Base-by-base conservation (phyloP, 1,140 invertebrate species). In the Cydia amplana region DNA sequence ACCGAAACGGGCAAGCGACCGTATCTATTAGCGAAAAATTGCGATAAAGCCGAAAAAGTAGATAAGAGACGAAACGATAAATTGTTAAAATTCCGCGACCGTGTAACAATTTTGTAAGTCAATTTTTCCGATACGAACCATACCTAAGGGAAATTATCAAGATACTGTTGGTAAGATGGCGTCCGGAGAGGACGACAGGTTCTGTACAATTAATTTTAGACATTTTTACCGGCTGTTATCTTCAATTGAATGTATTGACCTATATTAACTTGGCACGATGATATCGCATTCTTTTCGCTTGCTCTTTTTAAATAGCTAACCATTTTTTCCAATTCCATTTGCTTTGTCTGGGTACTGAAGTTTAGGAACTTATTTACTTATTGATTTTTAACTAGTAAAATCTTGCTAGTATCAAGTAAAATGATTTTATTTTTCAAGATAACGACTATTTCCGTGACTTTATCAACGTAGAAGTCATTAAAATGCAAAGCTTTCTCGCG, bases 101-200 rank as follows among this genome's bases (percentile, higher is more conserved):
- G 77, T 81, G 79, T 80, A 85, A 82, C 79, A 80, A 81, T 84
- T 83, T 79, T 82, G 81, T 83, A 84, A 86, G 83, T 86, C 83
- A 84, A 84, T 84, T 84, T 79, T 72, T 74, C 77, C 78, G 75
- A 83, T 82, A 78, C 74, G 77, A 36, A 7, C 32, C 65, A 40
- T 83, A 81, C 82, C 84, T 83, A 79, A 49, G 82, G 83, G 84
- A 86, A 86, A 86, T 86, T 86, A 84, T 79, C 40, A 76, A 63
- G 72, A 78, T 72, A 65, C 74, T 79, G 79, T 55, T 72, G 74
- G 77, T 74, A 72, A 23, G 55, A 36, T 18, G 77, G 25, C 25
- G 65, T 23, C 28, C n/a, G 46, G 49, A 65, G 28, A 55, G 23
- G 72, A 51, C 49, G 18, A 23, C 43, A 14, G 72, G 51, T 49